Conservation (phyloP, 1,140 invertebrate species). For the Drosophila busckii region DNA sequence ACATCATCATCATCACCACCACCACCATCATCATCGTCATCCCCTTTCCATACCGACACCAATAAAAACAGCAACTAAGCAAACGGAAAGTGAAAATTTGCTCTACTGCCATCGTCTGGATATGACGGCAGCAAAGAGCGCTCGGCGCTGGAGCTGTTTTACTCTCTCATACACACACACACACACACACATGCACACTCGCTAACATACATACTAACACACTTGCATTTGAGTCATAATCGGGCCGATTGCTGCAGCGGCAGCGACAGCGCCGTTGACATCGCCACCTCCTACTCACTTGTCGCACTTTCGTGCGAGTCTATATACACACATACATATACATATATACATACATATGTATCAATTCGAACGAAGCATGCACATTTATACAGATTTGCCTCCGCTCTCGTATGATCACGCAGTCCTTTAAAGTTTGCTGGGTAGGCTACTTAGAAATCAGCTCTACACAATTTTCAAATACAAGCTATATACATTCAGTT, state of each 20-base stretch:
- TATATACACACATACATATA: neutral
- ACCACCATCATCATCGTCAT: too few species aligned
- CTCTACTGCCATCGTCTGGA: slow-evolving; percentile 64
- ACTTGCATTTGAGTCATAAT: slow-evolving; percentile 75
- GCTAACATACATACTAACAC: slow-evolving; percentile 34
- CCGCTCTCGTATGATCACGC: slow-evolving; percentile 50
- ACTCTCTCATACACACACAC: slow-evolving; percentile 3
- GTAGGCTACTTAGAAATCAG: too few species aligned
- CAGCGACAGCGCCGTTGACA: slow-evolving; percentile 15
- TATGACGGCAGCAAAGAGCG: slow-evolving; percentile 7
- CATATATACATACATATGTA: too few species aligned
- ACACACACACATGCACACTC: slow-evolving; percentile 1
- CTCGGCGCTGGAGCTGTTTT: slow-evolving; percentile 9
- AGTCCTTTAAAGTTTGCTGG: slow-evolving; percentile 69
- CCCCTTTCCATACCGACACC: slow-evolving; percentile 3
- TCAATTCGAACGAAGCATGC: too few species aligned
- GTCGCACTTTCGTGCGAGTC: slow-evolving; percentile 16
- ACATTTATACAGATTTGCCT: neutral
- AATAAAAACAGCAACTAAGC: slow-evolving; percentile 53
- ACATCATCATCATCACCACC: too few species aligned
- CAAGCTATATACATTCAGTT: too few species aligned
- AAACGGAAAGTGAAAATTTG: slow-evolving; percentile 77
- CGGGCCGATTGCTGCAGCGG: slow-evolving; percentile 56
- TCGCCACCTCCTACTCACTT: slow-evolving; percentile 32
- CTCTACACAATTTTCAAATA: too few species aligned